Evolutionary conservation across 2,113 vertebrate genomes (phyloP).

Genomic region (Podarcis raffonei): DNA sequence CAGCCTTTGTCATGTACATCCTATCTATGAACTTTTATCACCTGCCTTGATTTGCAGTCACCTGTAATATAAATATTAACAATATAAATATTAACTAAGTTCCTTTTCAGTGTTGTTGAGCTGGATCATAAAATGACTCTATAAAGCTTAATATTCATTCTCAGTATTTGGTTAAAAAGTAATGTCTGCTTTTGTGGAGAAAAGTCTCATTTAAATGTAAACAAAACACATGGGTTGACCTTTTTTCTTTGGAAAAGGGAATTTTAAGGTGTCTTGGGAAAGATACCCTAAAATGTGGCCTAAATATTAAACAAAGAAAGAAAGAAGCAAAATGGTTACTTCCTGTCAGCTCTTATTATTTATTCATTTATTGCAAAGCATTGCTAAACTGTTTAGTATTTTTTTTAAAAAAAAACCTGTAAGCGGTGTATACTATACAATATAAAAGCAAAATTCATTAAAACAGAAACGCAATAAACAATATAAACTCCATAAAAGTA

Average conservation of each 20-base stretch:
- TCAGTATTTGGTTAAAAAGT: neutral
- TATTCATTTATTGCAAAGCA: no score
- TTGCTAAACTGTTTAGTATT: no score
- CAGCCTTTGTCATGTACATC: neutral
- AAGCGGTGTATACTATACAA: no score
- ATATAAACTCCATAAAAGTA: no score
- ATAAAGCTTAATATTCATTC: neutral
- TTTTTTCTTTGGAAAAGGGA: neutral
- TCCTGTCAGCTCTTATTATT: no score
- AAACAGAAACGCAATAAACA: no score
- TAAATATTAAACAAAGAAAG: no score
- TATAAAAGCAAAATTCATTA: no score
- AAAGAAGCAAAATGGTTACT: no score
- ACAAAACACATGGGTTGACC: conserved; percentile 6
- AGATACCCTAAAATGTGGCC: no score
- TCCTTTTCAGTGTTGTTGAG: neutral
- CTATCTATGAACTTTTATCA: neutral
- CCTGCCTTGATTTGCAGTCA: neutral
- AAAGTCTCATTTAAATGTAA: neutral
- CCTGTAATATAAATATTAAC: neutral
- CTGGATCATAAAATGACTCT: neutral
- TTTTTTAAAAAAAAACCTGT: no score
- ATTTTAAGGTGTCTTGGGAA: no score
- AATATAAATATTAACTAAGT: neutral
- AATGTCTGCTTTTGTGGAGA: neutral